Conservation (phyloP, 92 coral and sea anemone species). For the Epizoanthus scotinus region DNA sequence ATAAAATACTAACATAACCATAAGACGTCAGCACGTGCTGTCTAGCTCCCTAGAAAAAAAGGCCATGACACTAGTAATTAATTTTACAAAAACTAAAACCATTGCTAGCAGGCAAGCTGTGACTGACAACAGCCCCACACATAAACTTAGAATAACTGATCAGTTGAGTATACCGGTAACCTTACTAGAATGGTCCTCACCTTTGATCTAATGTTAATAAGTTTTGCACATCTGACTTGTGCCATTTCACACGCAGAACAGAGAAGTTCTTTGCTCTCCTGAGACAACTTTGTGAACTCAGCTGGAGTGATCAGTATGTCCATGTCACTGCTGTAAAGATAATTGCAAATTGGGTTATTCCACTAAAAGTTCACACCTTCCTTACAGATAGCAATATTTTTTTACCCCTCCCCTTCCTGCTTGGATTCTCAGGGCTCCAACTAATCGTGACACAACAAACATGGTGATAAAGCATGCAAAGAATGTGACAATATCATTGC, state of each 20-base stretch:
- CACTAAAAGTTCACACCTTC: too few species aligned
- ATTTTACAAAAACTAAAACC: too few species aligned
- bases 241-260: constrained; percentile 97
- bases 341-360: not conserved
- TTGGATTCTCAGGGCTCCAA: too few species aligned
- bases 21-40: not conserved
- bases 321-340: constrained; percentile 53
- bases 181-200: constrained; percentile 29
- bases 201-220: constrained; percentile 95
- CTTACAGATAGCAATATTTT: too few species aligned
- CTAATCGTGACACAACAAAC: too few species aligned
- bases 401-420: too few species aligned
- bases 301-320: constrained; percentile 77
- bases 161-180: too few species aligned
- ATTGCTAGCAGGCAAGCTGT: too few species aligned
- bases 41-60: not conserved
- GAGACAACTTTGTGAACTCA: constrained; percentile 78
- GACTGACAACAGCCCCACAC: too few species aligned
- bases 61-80: not conserved
- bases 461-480: too few species aligned
- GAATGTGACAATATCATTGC: too few species aligned
- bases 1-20: constrained; percentile 1
- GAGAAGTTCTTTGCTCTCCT: constrained; percentile 91
- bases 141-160: too few species aligned
- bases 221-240: constrained; percentile 94